Percentiles rank a stretch among this genome's conserved stretches.
phyloP scores from a whole-genome alignment of 2,888 invertebrate species.

The Pammene aurita region DNA sequence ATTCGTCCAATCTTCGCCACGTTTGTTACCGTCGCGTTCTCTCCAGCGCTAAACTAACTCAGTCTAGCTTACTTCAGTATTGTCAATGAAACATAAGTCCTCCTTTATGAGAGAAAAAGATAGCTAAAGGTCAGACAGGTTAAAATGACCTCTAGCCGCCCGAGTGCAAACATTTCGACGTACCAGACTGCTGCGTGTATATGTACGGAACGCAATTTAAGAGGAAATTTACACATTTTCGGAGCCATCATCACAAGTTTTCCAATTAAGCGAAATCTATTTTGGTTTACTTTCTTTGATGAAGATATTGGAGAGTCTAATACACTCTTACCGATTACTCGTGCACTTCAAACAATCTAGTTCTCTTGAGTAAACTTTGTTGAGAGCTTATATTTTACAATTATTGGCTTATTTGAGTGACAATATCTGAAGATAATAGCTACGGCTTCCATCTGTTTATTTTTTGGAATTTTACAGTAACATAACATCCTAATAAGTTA shows the following conservation, averaged over 20 bases:
- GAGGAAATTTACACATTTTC: conserved; percentile 26
- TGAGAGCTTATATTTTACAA: too few relatives aligned
- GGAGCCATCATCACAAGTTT: conserved; percentile 9
- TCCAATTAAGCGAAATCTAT: conserved; percentile 13
- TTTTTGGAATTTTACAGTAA: too few relatives aligned
- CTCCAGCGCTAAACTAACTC: conserved; percentile 1
- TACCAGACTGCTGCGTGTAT: conserved; percentile 42
- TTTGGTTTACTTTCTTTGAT: background rate
- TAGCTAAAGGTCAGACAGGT: conserved; percentile 51
- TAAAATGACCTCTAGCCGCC: conserved; percentile 52
- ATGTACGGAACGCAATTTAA: conserved; percentile 18
- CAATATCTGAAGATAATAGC: too few relatives aligned
- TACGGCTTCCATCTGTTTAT: too few relatives aligned
- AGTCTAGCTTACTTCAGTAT: conserved; percentile 18
- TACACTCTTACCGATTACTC: background rate
- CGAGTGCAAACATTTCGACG: conserved; percentile 41
- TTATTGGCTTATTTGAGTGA: too few relatives aligned
- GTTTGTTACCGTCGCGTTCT: conserved; percentile 16
- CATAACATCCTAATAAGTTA: background rate
- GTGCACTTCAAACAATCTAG: too few relatives aligned
- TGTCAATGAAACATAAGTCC: conserved; percentile 27
- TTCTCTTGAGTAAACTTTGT: too few relatives aligned
- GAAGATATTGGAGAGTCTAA: background rate
- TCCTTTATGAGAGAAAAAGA: conserved; percentile 37
- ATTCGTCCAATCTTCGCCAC: background rate